A percentile compares a stretch with the other conserved stretches of the same genome.
These are phyloP conservation scores for Calliphora vicina DNA, from an alignment of 1,140 invertebrate species.

Conservation along the genomic window DNA sequence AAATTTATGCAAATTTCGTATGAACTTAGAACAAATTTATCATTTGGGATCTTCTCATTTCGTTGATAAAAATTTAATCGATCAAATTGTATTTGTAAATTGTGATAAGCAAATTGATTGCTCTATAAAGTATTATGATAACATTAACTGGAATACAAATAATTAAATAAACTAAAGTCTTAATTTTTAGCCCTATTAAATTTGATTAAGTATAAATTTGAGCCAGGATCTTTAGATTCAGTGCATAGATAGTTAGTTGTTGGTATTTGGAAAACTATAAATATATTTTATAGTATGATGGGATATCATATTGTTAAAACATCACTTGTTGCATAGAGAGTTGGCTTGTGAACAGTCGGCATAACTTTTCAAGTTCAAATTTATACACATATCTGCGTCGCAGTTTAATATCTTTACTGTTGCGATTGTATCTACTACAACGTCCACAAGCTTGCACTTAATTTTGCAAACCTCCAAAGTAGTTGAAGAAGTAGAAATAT, in stretches of 20 bases:
- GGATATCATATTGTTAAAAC: constrained; percentile 45
- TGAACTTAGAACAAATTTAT: no score
- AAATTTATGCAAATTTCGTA: no score
- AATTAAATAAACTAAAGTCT: constrained; percentile 1
- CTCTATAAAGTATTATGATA: no score
- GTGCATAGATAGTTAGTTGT: not conserved
- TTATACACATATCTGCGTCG: constrained; percentile 90
- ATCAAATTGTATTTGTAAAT: no score
- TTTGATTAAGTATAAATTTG: not conserved
- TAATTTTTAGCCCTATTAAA: constrained; percentile 18
- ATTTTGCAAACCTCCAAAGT: constrained; percentile 86
- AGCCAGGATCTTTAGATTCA: not conserved
- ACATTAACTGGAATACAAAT: not conserved
- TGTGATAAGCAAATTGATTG: no score
- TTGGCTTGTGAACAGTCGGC: constrained; percentile 88
- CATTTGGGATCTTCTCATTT: no score
- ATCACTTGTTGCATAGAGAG: constrained; percentile 74
- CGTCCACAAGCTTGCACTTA: constrained; percentile 84
- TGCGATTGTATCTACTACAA: constrained; percentile 71
- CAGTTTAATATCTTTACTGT: constrained; percentile 84
- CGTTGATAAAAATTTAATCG: no score
- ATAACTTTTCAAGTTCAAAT: constrained; percentile 87
- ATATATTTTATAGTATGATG: no score
- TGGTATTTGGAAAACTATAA: not conserved
- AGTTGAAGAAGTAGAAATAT: constrained; percentile 42